phyloP scores from a whole-genome alignment of 2,888 invertebrate species.

The Habroteleia sp. region DNA sequence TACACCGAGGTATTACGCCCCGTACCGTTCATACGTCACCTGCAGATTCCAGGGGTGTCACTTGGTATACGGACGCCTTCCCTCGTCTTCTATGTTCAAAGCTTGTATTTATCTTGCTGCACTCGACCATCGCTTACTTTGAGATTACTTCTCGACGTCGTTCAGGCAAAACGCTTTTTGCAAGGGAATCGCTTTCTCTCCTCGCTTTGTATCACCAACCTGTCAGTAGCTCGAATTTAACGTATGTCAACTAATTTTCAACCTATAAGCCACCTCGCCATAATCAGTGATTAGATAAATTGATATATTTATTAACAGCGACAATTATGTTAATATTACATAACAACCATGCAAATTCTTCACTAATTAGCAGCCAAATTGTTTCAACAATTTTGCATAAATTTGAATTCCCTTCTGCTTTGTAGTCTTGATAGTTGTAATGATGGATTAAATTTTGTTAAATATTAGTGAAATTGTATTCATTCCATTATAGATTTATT shows the following conservation, averaged over 20 bases:
- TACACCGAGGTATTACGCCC: slow-evolving; percentile 72
- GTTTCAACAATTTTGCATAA: too few relatives aligned
- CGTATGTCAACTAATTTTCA: slow-evolving; percentile 23
- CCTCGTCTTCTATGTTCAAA: slow-evolving; percentile 53
- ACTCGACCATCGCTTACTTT: slow-evolving; percentile 61
- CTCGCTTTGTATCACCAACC: slow-evolving; percentile 21
- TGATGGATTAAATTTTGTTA: too few relatives aligned
- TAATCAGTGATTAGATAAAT: neutral
- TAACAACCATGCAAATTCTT: too few relatives aligned
- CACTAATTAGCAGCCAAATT: too few relatives aligned
- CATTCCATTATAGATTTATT: too few relatives aligned
- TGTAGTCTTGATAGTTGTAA: too few relatives aligned
- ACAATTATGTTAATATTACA: too few relatives aligned
- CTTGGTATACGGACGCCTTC: slow-evolving; percentile 50
- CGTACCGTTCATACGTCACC: slow-evolving; percentile 70
- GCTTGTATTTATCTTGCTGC: slow-evolving; percentile 63
- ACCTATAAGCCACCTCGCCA: neutral
- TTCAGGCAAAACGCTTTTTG: slow-evolving; percentile 45
- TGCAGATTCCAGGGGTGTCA: slow-evolving; percentile 67
- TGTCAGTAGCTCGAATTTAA: slow-evolving; percentile 14
- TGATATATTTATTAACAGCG: neutral
- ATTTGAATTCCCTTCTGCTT: too few relatives aligned
- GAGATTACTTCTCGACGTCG: slow-evolving; percentile 59
- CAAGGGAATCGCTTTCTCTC: slow-evolving; percentile 35
- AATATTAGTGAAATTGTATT: too few relatives aligned